A percentile compares a stretch with the other conserved stretches of the same genome.
Evolutionary conservation across 2,888 invertebrate species (phyloP).

Genomic region (Chrysodeixis includens): DNA sequence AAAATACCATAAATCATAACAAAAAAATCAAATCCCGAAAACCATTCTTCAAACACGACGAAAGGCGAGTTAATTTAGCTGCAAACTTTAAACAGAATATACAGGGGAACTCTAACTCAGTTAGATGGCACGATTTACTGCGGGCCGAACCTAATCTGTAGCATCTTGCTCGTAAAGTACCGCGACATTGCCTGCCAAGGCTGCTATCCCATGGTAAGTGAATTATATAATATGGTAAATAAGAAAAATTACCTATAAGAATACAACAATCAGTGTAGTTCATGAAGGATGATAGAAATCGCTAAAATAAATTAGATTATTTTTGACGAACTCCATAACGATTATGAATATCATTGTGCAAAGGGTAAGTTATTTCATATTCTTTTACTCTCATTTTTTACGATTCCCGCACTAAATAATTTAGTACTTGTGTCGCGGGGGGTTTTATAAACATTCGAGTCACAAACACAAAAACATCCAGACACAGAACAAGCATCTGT

Average conservation of each 20-base stretch:
- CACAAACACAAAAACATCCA: too few relatives aligned
- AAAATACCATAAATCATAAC: neutral
- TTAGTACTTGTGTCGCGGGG: too few relatives aligned
- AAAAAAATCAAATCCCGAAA: constrained; percentile 23
- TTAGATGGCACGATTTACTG: constrained; percentile 56
- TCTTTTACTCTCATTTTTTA: too few relatives aligned
- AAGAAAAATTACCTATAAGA: neutral
- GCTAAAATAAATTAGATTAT: too few relatives aligned
- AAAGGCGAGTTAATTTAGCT: constrained; percentile 44
- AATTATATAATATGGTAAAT: neutral
- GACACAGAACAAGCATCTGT: too few relatives aligned
- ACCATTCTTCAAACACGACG: constrained; percentile 31
- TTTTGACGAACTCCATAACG: too few relatives aligned
- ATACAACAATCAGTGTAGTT: neutral
- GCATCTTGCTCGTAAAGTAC: constrained; percentile 58
- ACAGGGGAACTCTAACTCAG: constrained; percentile 44
- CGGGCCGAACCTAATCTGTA: constrained; percentile 49
- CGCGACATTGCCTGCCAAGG: constrained; percentile 24
- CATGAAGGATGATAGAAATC: too few relatives aligned
- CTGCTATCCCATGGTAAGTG: neutral
- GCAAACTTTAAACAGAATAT: constrained; percentile 49
- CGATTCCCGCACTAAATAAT: too few relatives aligned
- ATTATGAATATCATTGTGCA: too few relatives aligned
- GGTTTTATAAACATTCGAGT: too few relatives aligned
- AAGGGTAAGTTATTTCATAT: too few relatives aligned